Evolutionary conservation across 2,888 invertebrate genomes (phyloP).

Genomic region (Dendrolimus pini): DNA sequence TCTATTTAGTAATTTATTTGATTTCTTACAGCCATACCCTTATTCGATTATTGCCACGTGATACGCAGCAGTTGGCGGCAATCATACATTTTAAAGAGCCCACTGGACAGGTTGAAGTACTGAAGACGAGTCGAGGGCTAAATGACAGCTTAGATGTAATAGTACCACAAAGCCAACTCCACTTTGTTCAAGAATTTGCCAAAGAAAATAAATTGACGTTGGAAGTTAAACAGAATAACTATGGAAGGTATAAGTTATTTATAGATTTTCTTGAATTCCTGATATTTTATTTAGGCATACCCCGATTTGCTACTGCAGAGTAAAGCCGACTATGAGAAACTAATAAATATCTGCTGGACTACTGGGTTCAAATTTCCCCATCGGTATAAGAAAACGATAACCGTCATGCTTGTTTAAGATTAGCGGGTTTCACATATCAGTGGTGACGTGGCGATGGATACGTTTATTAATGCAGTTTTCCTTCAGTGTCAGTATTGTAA

Average conservation of each 20-base stretch:
- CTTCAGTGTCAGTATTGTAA: too few relatives aligned
- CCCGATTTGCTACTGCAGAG: too few relatives aligned
- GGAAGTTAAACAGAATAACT: conserved; percentile 36
- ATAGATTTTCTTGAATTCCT: conserved; percentile 1
- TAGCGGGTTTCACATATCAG: too few relatives aligned
- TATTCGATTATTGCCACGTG: conserved; percentile 35
- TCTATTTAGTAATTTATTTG: too few relatives aligned
- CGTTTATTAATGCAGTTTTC: too few relatives aligned
- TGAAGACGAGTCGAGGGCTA: conserved; percentile 44
- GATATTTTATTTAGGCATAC: conserved; percentile 1
- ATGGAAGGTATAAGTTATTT: conserved; percentile 44
- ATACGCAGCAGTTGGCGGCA: conserved; percentile 29
- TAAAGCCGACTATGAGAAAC: too few relatives aligned
- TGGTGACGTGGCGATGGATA: too few relatives aligned
- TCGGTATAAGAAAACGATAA: too few relatives aligned
- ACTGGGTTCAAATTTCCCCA: too few relatives aligned
- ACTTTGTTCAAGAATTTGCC: conserved; percentile 32
- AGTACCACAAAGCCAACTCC: conserved; percentile 35
- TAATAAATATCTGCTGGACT: too few relatives aligned
- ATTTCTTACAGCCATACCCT: conserved; percentile 44
- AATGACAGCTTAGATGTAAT: conserved; percentile 57
- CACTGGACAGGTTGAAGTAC: conserved; percentile 33
- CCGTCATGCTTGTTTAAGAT: too few relatives aligned
- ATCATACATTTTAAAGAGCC: conserved; percentile 32
- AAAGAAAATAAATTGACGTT: conserved; percentile 23